A percentile compares a stretch with the other conserved stretches of the same genome.
These are phyloP conservation scores for Branchellion lobata DNA, from an alignment of 2,888 invertebrate species.

Conservation along the genomic window DNA sequence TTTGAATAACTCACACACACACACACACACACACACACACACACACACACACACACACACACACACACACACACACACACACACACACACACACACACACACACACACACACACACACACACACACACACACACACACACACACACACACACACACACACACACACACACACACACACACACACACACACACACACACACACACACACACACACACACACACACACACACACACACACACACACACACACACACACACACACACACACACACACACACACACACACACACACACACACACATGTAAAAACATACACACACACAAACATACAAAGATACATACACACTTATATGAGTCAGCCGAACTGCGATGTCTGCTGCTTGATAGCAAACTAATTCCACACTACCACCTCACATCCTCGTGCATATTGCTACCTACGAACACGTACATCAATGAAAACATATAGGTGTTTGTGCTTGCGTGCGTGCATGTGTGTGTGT, in stretches of 20 bases:
- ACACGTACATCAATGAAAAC: too few relatives aligned
- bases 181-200: not conserved
- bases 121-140: conserved; percentile 18
- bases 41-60: conserved; percentile 24
- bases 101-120: conserved; percentile 13
- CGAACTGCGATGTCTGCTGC: not conserved
- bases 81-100: conserved; percentile 24
- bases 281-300: conserved; percentile 12
- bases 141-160: conserved; percentile 14
- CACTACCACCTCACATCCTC: too few relatives aligned
- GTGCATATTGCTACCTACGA: too few relatives aligned
- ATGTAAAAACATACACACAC: not conserved
- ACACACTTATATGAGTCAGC: too few relatives aligned
- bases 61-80: conserved; percentile 15
- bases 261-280: conserved; percentile 4
- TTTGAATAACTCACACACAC: not conserved
- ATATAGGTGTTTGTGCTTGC: too few relatives aligned
- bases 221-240: conserved; percentile 16
- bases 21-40: conserved; percentile 15
- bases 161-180: conserved; percentile 1
- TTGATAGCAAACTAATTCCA: too few relatives aligned
- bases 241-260: conserved; percentile 10
- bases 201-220: conserved; percentile 2
- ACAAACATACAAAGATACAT: not conserved
- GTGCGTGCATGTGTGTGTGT: too few relatives aligned